These are phyloP conservation scores for Himalopsyche kuldschensis DNA, from an alignment of 2,888 invertebrate species.

Conservation along the genomic window DNA sequence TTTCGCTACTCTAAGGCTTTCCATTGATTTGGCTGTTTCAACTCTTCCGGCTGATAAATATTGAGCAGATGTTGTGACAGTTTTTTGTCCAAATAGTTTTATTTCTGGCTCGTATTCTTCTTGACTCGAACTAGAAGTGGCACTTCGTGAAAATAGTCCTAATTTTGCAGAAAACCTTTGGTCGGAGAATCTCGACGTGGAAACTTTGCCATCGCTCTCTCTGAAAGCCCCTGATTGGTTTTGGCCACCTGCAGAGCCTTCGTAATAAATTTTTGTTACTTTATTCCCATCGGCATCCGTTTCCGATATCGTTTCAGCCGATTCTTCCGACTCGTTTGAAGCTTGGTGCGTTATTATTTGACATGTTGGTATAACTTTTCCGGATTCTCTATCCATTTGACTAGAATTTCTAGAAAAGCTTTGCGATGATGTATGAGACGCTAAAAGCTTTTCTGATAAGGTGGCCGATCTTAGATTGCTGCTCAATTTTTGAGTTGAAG, in stretches of 20 bases:
- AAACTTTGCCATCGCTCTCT: slow-evolving; percentile 45
- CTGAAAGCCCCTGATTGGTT: slow-evolving; percentile 46
- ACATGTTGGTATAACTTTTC: slow-evolving; percentile 46
- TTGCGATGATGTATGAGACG: slow-evolving; percentile 16
- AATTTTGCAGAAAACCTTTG: slow-evolving; percentile 56
- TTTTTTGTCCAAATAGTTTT: slow-evolving; percentile 48
- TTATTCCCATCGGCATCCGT: slow-evolving; percentile 41
- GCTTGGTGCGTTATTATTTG: slow-evolving; percentile 55
- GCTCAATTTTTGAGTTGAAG: slow-evolving; percentile 1
- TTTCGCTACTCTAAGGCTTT: slow-evolving; percentile 65
- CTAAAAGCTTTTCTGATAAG: neutral
- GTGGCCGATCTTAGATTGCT: neutral
- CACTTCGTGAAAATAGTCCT: slow-evolving; percentile 59
- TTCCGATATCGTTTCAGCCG: slow-evolving; percentile 51
- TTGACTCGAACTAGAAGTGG: slow-evolving; percentile 70
- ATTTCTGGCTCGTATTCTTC: slow-evolving; percentile 68
- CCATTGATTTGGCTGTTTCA: slow-evolving; percentile 71
- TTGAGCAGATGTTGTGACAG: slow-evolving; percentile 56
- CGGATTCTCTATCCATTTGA: slow-evolving; percentile 37
- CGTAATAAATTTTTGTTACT: slow-evolving; percentile 43
- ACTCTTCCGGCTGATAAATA: slow-evolving; percentile 60
- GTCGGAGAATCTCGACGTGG: slow-evolving; percentile 33
- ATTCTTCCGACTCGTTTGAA: slow-evolving; percentile 62
- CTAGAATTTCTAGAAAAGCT: slow-evolving; percentile 12
- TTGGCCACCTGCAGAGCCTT: slow-evolving; percentile 45